Evolutionary conservation across 2,888 invertebrate genomes (phyloP), one percentile per base, ranked within the genome.

Genomic region (Cryptophagus acutangulus): DNA sequence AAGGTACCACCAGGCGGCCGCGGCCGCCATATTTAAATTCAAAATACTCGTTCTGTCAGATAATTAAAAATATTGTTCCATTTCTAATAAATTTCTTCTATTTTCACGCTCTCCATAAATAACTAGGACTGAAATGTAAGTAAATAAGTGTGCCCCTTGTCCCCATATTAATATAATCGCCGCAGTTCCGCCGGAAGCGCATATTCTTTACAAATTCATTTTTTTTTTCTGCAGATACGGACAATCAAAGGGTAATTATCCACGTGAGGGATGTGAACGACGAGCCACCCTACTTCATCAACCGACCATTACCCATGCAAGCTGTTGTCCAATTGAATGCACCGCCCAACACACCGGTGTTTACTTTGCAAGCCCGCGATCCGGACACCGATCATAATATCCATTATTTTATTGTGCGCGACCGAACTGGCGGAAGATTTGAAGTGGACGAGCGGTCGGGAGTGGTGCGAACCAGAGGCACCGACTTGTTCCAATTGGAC

Each of bases 311-410:
- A 50, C 97, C 97, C 12, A 96, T 95, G 90, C 91, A 95, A 71
- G 91, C 96, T 1, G 94, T 96, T 44, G 94, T 96, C 1, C 93
- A 95, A 63, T 77, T 93, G 38, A 95, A 95, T 67, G 94, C 95
- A 2, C 88, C 92, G 2, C 88, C 92, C 25, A 95, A 94, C 67
- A 93, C 93, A 0, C 92, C 91, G 3, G 94, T 96, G 2, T 96
- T 94, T 72, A 94, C 94, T n/a, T 79, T 99, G 16, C 92, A 94
- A 68, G 97, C 97, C 10, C 75, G 93, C 51, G 96, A 97, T 69
- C 95, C 95, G 2, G 94, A 95, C 66, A 93, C 93, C 1, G 94
- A 93, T 71, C 91, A 93, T 67, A 90, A 91, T 66, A 92, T 95
- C 49, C 92, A 92, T 68, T 93, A 95, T 70, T 93, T 94, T 72